phyloP scores from a whole-genome alignment of 2,888 invertebrate species.

The Tanytarsus gracilentus region DNA sequence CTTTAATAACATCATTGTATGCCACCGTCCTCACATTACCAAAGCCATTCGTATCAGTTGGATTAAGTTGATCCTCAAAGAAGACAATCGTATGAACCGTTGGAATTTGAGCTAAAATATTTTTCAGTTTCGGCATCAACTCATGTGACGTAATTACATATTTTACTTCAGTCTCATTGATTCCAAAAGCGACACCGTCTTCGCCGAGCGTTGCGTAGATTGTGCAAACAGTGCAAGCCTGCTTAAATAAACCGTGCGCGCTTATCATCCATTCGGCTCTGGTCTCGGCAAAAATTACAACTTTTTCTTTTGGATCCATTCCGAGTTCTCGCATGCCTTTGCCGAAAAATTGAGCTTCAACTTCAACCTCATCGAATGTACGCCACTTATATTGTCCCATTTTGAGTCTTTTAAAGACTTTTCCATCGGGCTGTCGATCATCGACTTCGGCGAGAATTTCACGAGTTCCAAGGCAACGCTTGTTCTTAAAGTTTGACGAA shows the following conservation, averaged over 20 bases:
- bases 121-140: slow-evolving; percentile 81
- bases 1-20: slow-evolving; percentile 60
- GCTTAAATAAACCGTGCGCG: slow-evolving; percentile 92
- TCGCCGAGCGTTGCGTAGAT: slow-evolving; percentile 95
- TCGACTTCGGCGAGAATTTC: slow-evolving; percentile 88
- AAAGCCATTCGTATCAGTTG: slow-evolving; percentile 59
- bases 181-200: slow-evolving; percentile 91
- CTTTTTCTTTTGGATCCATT: slow-evolving; percentile 37
- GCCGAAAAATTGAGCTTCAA: slow-evolving; percentile 66
- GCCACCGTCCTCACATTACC: slow-evolving; percentile 61
- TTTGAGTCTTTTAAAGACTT: slow-evolving; percentile 92
- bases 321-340: slow-evolving; percentile 76
- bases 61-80: slow-evolving; percentile 79
- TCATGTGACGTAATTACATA: slow-evolving; percentile 89
- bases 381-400: slow-evolving; percentile 92
- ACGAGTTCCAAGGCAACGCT: slow-evolving; percentile 79
- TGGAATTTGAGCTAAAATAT: slow-evolving; percentile 62
- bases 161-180: slow-evolving; percentile 92
- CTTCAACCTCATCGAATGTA: slow-evolving; percentile 64
- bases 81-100: slow-evolving; percentile 69
- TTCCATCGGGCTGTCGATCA: slow-evolving; percentile 87
- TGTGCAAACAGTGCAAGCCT: slow-evolving; percentile 90
- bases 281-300: slow-evolving; percentile 38
- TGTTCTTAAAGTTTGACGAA: slow-evolving; percentile 59
- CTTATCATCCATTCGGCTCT: slow-evolving; percentile 97